A percentile compares a stretch with the other conserved stretches of the same genome.
phyloP scores from a whole-genome alignment of 2,113 vertebrate genomes.

The human (Homo sapiens) region GRCh38 chr9:72441501-72442000 shows the following conservation, averaged over 20 bases:
- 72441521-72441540: background rate
- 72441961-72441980: background rate
- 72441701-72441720: background rate
- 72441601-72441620: background rate
- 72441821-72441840: constrained; percentile 3
- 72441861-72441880: constrained; percentile 48
- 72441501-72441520: background rate
- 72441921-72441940: background rate
- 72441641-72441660: constrained; percentile 29
- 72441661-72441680: background rate
- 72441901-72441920: background rate
- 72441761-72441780: background rate
- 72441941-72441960: background rate
- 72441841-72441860: constrained; percentile 12
- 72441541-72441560: background rate
- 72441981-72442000: background rate
- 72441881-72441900: background rate
- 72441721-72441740: background rate
- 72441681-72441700: background rate
- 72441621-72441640: background rate
- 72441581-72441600: background rate
- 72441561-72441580: background rate
- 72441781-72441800: background rate
- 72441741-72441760: background rate
- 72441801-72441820: background rate